These are phyloP conservation scores for Rutpela maculata DNA, from an alignment of 2,888 invertebrate genomes.

Conservation along the genomic window DNA sequence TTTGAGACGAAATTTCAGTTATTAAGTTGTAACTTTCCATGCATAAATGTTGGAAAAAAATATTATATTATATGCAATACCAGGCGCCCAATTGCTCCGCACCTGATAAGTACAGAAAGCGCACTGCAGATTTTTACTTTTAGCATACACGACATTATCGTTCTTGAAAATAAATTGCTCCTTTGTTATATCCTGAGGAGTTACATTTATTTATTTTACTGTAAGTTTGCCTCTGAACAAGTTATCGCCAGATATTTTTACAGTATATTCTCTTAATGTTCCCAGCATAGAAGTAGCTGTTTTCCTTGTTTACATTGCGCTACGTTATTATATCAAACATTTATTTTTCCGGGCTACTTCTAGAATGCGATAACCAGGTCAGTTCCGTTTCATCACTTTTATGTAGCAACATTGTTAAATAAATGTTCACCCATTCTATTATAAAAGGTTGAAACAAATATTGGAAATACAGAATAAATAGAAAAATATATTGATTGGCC, in stretches of 20 bases:
- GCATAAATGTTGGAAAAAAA: too few species aligned
- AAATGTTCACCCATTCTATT: background rate
- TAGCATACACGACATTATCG: background rate
- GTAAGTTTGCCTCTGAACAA: background rate
- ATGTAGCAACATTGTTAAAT: background rate
- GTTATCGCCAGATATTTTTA: constrained; percentile 3
- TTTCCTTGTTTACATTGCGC: background rate
- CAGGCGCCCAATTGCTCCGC: background rate
- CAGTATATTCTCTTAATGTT: background rate
- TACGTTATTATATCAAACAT: background rate
- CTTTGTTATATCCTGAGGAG: background rate
- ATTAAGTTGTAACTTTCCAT: too few species aligned
- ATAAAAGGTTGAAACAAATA: background rate
- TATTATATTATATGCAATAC: too few species aligned
- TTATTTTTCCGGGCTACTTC: background rate
- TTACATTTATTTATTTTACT: constrained; percentile 7
- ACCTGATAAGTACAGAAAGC: background rate
- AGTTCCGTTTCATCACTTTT: background rate
- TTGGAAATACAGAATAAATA: background rate
- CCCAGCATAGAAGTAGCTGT: background rate
- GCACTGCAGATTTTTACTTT: constrained; percentile 7
- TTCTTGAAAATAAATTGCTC: background rate
- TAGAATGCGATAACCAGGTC: background rate
- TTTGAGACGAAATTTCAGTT: too few species aligned
- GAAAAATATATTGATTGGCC: background rate